phyloP scores from a whole-genome alignment of 2,113 vertebrate genomes.

The Tympanuchus pallidicinctus region DNA sequence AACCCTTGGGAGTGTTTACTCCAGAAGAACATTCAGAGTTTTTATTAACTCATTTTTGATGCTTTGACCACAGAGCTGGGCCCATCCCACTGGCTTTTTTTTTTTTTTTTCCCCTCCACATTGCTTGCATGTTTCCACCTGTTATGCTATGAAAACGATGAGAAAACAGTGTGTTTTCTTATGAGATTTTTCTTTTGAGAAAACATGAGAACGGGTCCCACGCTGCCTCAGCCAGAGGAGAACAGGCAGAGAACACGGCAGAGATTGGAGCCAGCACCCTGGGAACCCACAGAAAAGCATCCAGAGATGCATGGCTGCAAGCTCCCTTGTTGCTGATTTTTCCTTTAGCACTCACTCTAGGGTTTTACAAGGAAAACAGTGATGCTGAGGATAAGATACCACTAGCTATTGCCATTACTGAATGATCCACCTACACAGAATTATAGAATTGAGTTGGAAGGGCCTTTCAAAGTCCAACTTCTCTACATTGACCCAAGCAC shows the following conservation, averaged over 20 bases:
- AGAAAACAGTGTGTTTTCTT: constrained; percentile 12
- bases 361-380: background rate
- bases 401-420: fast-evolving
- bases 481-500: background rate
- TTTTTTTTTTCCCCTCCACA: background rate
- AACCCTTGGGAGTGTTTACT: background rate
- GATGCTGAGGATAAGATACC: background rate
- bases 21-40: background rate
- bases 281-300: background rate
- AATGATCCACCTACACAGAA: background rate
- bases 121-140: background rate
- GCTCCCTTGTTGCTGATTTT: background rate
- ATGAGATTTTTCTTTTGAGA: background rate
- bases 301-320: fast-evolving
- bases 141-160: background rate
- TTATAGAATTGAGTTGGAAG: too few species aligned
- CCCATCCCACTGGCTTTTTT: background rate
- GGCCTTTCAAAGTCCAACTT: too few species aligned
- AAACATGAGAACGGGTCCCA: background rate
- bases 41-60: background rate
- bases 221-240: background rate
- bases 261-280: background rate
- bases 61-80: background rate
- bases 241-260: fast-evolving
- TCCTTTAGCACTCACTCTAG: background rate